phyloP scores from a whole-genome alignment of 2,888 invertebrate species.

The Serrognathus titanus region DNA sequence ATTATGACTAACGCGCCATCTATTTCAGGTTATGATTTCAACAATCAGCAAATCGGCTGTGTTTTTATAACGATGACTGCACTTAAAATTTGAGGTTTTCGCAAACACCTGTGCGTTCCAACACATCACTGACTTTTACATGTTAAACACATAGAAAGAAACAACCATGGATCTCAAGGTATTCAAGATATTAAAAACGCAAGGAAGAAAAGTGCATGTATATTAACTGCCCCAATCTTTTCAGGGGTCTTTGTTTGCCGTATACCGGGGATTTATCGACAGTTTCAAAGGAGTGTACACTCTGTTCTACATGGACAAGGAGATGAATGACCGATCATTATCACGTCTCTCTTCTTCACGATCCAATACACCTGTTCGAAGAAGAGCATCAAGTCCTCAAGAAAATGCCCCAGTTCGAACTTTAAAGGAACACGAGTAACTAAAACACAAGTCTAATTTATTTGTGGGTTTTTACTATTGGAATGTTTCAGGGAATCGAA shows the following conservation, averaged over 20 bases:
- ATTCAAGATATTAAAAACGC: constrained; percentile 5
- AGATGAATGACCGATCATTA: constrained; percentile 64
- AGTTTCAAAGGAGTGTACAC: constrained; percentile 75
- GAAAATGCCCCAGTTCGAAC: constrained; percentile 41
- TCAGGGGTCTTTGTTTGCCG: constrained; percentile 63
- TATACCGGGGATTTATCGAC: constrained; percentile 71
- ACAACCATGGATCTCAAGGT: constrained; percentile 24
- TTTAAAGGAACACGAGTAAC: constrained; percentile 53
- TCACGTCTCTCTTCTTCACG: constrained; percentile 56
- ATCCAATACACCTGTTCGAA: constrained; percentile 49
- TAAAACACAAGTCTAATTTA: neutral
- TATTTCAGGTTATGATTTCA: neutral
- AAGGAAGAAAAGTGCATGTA: neutral
- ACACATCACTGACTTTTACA: neutral
- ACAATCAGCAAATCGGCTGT: no score
- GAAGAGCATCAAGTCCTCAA: constrained; percentile 33
- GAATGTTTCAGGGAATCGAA: constrained; percentile 70
- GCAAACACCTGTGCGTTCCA: no score
- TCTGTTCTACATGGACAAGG: constrained; percentile 74
- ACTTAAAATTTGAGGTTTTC: no score
- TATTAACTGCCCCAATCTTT: constrained; percentile 34
- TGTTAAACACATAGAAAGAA: neutral
- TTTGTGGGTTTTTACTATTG: neutral
- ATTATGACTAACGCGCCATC: neutral
- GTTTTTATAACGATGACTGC: no score